phyloP scores from a whole-genome alignment of 2,797 vertebrate species.

The Coracias cyanogaster region DNA sequence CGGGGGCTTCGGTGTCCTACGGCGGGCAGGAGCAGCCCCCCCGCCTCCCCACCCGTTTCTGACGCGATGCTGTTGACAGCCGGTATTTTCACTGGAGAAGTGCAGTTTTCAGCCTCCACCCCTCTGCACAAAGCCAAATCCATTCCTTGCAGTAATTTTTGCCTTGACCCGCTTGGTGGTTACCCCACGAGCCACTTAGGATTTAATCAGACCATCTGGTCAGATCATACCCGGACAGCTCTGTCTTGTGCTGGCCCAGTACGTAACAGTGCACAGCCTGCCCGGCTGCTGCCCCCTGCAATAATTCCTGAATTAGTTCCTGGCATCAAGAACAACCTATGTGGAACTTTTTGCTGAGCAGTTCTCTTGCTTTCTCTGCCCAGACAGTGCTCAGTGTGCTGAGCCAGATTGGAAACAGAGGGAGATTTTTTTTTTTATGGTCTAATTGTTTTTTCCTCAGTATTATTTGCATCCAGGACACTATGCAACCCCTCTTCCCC shows the following conservation, averaged over 20 bases:
- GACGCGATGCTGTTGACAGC: not conserved
- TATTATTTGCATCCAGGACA: not conserved
- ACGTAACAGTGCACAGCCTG: not conserved
- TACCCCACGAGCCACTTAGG: not conserved
- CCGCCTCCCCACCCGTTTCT: not conserved
- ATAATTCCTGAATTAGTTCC: not conserved
- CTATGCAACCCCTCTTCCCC: not conserved
- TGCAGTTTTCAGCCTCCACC: not conserved
- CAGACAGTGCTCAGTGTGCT: not conserved
- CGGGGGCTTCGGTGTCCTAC: not conserved
- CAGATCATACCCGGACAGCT: not conserved
- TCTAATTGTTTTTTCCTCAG: not conserved
- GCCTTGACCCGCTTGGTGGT: not conserved
- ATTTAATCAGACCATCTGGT: not conserved
- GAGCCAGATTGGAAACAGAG: not conserved
- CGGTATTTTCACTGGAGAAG: not conserved
- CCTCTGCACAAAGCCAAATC: not conserved
- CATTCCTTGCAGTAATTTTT: not conserved
- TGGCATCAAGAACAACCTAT: not conserved
- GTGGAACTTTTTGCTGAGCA: not conserved
- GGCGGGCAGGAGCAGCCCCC: not conserved
- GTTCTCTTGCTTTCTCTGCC: not conserved
- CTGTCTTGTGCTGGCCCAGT: accelerated
- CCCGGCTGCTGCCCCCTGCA: accelerated
- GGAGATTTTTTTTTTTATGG: accelerated